Evolutionary conservation across 1,140 invertebrate genomes (phyloP).

Genomic region (Neodiprion virginianus): DNA sequence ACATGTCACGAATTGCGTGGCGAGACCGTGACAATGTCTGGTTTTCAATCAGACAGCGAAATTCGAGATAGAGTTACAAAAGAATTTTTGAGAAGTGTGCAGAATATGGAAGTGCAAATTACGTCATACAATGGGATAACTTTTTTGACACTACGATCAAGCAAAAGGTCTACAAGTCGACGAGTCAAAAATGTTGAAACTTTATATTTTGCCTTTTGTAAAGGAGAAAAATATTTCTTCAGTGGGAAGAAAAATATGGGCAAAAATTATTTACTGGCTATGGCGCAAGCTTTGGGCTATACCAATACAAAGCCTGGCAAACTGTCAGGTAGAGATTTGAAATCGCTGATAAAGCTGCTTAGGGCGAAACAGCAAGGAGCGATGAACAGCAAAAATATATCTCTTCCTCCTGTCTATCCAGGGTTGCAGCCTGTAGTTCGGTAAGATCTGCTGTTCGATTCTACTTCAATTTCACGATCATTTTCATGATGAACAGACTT

Average conservation of each 20-base stretch:
- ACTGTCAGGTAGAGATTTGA: conserved; percentile 45
- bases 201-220: conserved; percentile 42
- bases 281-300: conserved; percentile 41
- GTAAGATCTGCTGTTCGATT: conserved; percentile 22
- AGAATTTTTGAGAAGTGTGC: conserved; percentile 25
- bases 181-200: conserved; percentile 15
- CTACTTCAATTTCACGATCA: too few relatives aligned
- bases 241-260: conserved; percentile 35
- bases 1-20: conserved; percentile 38
- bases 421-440: conserved; percentile 26
- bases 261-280: conserved; percentile 25
- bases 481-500: too few relatives aligned
- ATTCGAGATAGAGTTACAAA: conserved; percentile 32
- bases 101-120: conserved; percentile 33
- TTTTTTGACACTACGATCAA: conserved; percentile 36
- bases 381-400: conserved; percentile 20
- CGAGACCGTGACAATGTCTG: background rate
- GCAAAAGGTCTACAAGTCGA: background rate
- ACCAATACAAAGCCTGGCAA: conserved; percentile 31
- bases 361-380: conserved; percentile 35
- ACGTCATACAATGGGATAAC: conserved; percentile 33
- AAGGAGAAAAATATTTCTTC: conserved; percentile 46
- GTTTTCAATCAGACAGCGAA: conserved; percentile 20
- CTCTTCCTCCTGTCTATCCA: conserved; percentile 20
- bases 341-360: conserved; percentile 45